These are phyloP conservation scores for Coreoperca whiteheadi DNA, from an alignment of 2,113 vertebrate genomes.

Conservation along the genomic window DNA sequence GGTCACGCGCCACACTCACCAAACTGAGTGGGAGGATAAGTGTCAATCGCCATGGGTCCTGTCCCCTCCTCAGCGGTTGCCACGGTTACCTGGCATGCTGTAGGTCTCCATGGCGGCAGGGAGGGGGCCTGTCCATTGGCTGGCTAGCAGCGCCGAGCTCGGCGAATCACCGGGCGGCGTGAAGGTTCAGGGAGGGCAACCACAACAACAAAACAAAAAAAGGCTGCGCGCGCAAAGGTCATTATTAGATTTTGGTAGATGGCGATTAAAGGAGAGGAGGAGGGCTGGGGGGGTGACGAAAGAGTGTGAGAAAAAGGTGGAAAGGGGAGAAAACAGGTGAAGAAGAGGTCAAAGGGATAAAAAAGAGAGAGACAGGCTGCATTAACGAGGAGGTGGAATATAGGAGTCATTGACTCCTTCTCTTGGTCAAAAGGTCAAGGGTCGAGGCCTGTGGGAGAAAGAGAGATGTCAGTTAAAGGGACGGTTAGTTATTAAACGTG, in stretches of 20 bases:
- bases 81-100: slow-evolving; percentile 88
- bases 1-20: slow-evolving; percentile 67
- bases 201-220: too few relatives aligned
- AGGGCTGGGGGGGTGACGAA: too few relatives aligned
- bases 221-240: slow-evolving; percentile 57
- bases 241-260: slow-evolving; percentile 64
- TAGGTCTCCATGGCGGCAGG: slow-evolving; percentile 85
- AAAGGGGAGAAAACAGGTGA: not conserved
- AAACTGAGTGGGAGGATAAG: slow-evolving; percentile 74
- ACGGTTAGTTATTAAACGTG: not conserved
- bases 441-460: not conserved
- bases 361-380: not conserved
- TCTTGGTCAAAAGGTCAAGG: slow-evolving; percentile 3
- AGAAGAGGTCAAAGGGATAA: not conserved
- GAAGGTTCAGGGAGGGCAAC: slow-evolving; percentile 78
- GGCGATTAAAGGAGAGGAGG: not conserved
- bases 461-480: not conserved
- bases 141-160: slow-evolving; percentile 84
- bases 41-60: slow-evolving; percentile 73
- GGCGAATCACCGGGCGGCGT: slow-evolving; percentile 85
- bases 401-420: too few relatives aligned
- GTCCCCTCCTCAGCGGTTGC: slow-evolving; percentile 63
- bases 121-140: slow-evolving; percentile 87
- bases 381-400: not conserved
- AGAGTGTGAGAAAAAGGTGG: not conserved